Evolutionary conservation across 2,888 invertebrate species (phyloP), one percentile per base, ranked within the genome.

Genomic region (Parnassius apollo): DNA sequence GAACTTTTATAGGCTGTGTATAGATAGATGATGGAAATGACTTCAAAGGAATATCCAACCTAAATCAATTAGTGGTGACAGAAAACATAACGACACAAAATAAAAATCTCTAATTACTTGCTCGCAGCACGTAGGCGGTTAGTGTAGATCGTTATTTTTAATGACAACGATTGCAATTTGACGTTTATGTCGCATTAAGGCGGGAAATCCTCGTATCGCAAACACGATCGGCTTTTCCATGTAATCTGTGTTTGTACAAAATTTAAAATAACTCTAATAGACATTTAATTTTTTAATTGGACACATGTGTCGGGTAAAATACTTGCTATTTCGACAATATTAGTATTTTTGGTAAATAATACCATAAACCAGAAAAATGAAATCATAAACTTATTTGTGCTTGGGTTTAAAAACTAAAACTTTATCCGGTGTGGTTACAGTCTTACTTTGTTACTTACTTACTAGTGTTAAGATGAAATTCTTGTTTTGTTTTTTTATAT

Each of bases 141-240:
- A 82, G 66, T 77, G 76, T 80, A 76, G 78, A 76, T 82, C 85
- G 85, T 88, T 86, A 83, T 86, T 90, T 88, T 87, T 86, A 83
- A 83, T 83, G 81, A 78, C 81, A 82, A 82, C 88, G 80, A 85
- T 86, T 83, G 80, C 85, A 76, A 82, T 88, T 89, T 86, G 86
- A 88, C 87, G 82, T 85, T 88, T 87, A 88, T 80, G 82, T 82
- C 75, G 77, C 86, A 86, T 87, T 88, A 85, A 80, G 78, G 77
- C 74, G 76, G 75, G 78, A 82, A 82, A 85, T 81, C 79, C 75
- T 75, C 75, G 74, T 78, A 77, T 81, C 82, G 77, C 79, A 81
- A 83, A 80, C 75, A 80, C 72, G 69, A 67, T 66, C 77, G 72
- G 81, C 83, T 85, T 85, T 88, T 83, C 86, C 80, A 83, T 66